phyloP scores from a whole-genome alignment of 2,888 invertebrate genomes.

The Nephrotoma flavescens region DNA sequence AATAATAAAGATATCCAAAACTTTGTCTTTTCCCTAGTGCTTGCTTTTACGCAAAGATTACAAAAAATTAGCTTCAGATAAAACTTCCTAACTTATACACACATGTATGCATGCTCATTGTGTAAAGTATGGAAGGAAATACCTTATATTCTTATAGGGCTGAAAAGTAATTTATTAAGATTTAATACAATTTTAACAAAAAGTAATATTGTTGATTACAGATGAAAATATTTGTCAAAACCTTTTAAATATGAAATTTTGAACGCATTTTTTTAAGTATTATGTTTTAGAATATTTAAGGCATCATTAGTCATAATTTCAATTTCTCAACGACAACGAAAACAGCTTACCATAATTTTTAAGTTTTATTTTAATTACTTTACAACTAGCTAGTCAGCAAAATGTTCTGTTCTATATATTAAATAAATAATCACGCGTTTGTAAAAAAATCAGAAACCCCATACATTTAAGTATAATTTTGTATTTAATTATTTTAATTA shows the following conservation, averaged over 20 bases:
- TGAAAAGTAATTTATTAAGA: background rate
- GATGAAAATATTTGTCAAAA: no score
- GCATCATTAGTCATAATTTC: background rate
- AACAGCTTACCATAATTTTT: background rate
- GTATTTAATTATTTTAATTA: background rate
- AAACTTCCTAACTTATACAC: background rate
- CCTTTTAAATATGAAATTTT: no score
- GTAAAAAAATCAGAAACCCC: background rate
- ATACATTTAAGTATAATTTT: background rate
- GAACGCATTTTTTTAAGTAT: no score
- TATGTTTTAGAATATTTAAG: background rate
- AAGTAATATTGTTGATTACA: background rate
- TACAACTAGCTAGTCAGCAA: background rate
- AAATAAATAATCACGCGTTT: no score
- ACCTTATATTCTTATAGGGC: background rate
- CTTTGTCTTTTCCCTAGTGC: background rate
- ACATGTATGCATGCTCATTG: background rate
- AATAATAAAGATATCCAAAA: background rate
- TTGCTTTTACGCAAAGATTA: background rate
- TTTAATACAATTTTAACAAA: background rate
- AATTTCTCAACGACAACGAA: background rate
- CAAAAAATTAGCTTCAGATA: background rate
- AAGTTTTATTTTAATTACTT: background rate
- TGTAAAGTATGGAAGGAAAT: background rate
- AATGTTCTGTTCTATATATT: background rate